Evolutionary conservation across 2,797 vertebrate species (phyloP), one percentile per base, ranked within the genome.

Genomic region (Fringilla coelebs): DNA sequence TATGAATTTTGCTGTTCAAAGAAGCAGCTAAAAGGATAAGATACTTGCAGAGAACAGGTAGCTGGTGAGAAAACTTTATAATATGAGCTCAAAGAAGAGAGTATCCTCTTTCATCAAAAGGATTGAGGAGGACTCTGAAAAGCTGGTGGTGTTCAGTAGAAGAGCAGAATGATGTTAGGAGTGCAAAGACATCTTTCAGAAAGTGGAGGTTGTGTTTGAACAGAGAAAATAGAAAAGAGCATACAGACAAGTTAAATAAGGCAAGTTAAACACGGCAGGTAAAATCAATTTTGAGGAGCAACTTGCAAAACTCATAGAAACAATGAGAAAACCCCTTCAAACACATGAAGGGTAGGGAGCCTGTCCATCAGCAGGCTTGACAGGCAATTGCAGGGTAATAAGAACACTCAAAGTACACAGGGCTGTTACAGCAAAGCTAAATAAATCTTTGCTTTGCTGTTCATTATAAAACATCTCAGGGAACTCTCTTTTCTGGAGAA

Each of bases 371-470:
- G 85, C 45, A 87, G 63, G 11, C 40, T 66, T 91, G 80, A 55
- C 17, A 78, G 65, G 43, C 2, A 18, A 96, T 43, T 88, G 60
- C 52, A 63, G 48, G 15, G 52, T 63, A 67, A 52, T 40, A 73
- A 45, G 70, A 75, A 52, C 66, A 20, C 29, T 72, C 36, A 60
- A 32, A 91, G 40, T 62, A 78, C 66, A 57, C 10, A 43, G 17
- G 22, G 51, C 62, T 58, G n/a, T 28, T 75, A 48, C 54, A 60
- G 46, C 55, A 90, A 93, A 63, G 77, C 83, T 94, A 91, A 94
- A 91, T 90, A 95, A 93, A 93, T 78, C 88, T 94, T 96, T 93
- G 66, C 80, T 90, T 88, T 93, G 51, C 88, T 85, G n/a, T 81
- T 95, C 74, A 34, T 84, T 68, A 61, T 32, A 36, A 79, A 85